phyloP scores from a whole-genome alignment of 2,888 invertebrate genomes.

The Antheraea yamamai region DNA sequence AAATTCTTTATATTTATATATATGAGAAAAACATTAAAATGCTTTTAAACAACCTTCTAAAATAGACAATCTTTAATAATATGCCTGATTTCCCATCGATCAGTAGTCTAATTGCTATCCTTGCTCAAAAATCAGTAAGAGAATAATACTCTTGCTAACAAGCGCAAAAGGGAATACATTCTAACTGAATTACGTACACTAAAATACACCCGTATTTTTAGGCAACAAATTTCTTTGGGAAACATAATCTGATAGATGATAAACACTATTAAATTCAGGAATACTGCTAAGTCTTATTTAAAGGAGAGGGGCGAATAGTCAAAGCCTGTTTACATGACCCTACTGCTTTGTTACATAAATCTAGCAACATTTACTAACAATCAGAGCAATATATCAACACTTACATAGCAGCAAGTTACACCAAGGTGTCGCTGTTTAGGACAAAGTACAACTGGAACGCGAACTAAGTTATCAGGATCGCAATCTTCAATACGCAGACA shows the following conservation, averaged over 20 bases:
- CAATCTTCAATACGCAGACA: conserved; percentile 57
- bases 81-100: too few species aligned
- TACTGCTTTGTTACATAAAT: too few species aligned
- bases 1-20: neutral
- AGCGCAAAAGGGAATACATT: too few species aligned
- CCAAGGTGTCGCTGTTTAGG: conserved; percentile 54
- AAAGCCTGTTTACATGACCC: too few species aligned
- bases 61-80: too few species aligned
- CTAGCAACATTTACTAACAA: too few species aligned
- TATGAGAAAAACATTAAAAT: neutral
- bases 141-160: neutral
- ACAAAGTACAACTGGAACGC: conserved; percentile 44
- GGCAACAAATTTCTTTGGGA: too few species aligned
- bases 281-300: neutral
- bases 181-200: too few species aligned
- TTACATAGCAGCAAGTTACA: conserved; percentile 64
- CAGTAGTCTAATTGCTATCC: neutral
- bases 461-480: conserved; percentile 39
- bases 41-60: too few species aligned
- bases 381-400: conserved; percentile 25
- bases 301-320: too few species aligned
- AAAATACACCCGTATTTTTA: too few species aligned
- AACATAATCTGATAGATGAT: neutral
- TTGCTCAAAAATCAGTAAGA: neutral
- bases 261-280: neutral